Conservation (phyloP, 2,113 vertebrate genomes). For the Bubalus kerabau region DNA sequence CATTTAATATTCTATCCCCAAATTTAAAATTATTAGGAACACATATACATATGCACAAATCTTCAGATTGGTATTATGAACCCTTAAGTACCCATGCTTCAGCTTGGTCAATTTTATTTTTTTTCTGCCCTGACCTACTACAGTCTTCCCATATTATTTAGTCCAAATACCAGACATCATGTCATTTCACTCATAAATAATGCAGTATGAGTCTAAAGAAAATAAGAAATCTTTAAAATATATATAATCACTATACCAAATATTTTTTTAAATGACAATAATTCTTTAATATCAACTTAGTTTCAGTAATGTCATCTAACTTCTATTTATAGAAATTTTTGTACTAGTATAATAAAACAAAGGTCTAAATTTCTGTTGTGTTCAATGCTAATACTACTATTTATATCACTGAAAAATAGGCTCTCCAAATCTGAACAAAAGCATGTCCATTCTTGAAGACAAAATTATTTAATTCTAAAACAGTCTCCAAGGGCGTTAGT, state of each 20-base stretch:
- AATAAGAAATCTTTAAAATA: background rate
- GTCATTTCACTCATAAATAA: slow-evolving; percentile 6
- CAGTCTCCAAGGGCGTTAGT: background rate
- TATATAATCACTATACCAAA: background rate
- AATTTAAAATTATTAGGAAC: background rate
- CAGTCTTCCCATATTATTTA: background rate
- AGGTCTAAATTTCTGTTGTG: background rate
- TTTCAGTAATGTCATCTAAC: background rate
- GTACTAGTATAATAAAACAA: background rate
- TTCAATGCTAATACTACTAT: background rate
- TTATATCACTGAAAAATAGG: background rate
- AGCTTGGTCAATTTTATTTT: background rate
- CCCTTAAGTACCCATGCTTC: background rate
- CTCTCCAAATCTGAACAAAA: slow-evolving; percentile 26
- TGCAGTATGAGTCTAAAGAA: background rate
- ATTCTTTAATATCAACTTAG: background rate
- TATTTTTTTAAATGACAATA: background rate
- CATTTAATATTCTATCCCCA: background rate
- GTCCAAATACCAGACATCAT: background rate
- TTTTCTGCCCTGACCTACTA: background rate
- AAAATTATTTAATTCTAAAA: slow-evolving; percentile 53
- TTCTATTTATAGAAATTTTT: background rate
- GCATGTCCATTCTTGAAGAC: slow-evolving; percentile 20
- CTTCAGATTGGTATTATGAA: background rate
- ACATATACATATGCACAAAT: background rate